These are phyloP conservation scores for Xylophagus ater DNA, from an alignment of 2,888 invertebrate species.

Conservation along the genomic window DNA sequence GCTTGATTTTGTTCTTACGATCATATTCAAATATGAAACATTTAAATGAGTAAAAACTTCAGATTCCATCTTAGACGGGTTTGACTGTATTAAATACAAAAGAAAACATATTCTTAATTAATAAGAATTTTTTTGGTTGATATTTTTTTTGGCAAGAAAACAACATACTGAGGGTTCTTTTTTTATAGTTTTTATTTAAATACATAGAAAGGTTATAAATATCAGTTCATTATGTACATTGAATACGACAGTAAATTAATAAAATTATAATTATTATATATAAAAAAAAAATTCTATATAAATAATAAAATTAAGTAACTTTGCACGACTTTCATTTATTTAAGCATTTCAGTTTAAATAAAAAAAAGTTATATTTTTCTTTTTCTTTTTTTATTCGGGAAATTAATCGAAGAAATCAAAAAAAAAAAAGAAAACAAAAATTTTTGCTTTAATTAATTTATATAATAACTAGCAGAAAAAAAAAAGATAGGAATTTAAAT, in stretches of 20 bases:
- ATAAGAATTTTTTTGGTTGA: too few species aligned
- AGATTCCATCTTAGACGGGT: too few species aligned
- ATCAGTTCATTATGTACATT: conserved; percentile 15
- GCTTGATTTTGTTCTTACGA: too few species aligned
- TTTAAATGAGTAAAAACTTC: too few species aligned
- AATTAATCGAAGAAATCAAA: too few species aligned
- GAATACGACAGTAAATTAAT: conserved; percentile 13
- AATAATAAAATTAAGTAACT: conserved; percentile 18
- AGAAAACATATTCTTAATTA: too few species aligned
- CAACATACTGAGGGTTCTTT: too few species aligned
- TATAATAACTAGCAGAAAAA: neutral
- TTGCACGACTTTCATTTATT: conserved; percentile 9
- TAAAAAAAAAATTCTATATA: conserved; percentile 3
- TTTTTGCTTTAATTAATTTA: conserved; percentile 5
- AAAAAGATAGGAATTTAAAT: neutral
- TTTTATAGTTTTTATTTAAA: conserved; percentile 12
- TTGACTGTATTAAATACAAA: too few species aligned
- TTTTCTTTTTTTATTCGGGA: neutral
- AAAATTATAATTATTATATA: conserved; percentile 8
- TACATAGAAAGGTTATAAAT: conserved; percentile 16
- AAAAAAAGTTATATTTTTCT: neutral
- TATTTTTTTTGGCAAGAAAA: too few species aligned
- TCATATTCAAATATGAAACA: too few species aligned
- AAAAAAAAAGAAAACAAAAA: conserved; percentile 7
- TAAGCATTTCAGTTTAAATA: conserved; percentile 4